phyloP scores from a whole-genome alignment of 2,113 vertebrate species.

The Corythaixoides concolor region DNA sequence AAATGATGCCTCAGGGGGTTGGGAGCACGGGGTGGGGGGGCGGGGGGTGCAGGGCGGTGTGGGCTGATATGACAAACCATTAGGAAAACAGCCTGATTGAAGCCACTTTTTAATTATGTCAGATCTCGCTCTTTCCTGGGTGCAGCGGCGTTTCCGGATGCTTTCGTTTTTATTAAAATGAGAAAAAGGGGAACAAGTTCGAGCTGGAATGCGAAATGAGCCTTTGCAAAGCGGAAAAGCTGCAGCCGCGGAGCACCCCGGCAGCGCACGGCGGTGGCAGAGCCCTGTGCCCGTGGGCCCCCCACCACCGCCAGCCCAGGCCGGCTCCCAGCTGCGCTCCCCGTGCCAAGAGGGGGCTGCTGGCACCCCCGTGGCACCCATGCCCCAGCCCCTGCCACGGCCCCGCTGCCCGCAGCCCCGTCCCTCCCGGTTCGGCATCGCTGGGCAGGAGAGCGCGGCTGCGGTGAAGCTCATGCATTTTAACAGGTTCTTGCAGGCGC shows the following conservation, averaged over 20 bases:
- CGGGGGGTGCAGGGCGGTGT: not conserved
- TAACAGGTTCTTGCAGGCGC: slow-evolving; percentile 53
- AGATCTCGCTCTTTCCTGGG: slow-evolving; percentile 47
- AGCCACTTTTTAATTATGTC: slow-evolving; percentile 74
- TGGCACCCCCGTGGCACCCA: not conserved
- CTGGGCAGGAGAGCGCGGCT: slow-evolving; percentile 22
- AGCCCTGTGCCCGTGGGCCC: not conserved
- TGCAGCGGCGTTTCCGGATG: slow-evolving; percentile 44
- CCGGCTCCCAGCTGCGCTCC: not conserved
- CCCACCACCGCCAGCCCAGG: not conserved
- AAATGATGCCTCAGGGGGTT: slow-evolving; percentile 76
- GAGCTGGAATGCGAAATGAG: slow-evolving; percentile 61
- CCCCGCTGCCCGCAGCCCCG: not conserved
- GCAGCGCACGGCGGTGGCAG: not conserved
- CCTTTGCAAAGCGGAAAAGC: not conserved
- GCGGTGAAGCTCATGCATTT: slow-evolving; percentile 67
- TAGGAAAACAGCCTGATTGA: slow-evolving; percentile 68
- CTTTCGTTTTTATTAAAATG: slow-evolving; percentile 71
- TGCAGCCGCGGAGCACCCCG: not conserved
- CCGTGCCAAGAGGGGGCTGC: not conserved
- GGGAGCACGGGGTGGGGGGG: not conserved
- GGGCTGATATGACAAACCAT: slow-evolving; percentile 67
- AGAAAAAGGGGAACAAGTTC: slow-evolving; percentile 58
- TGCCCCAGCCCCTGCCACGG: fast-evolving
- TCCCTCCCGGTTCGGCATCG: not conserved